Conservation (phyloP, 2,797 vertebrate genomes). For the Atherinosoma microstoma region DNA sequence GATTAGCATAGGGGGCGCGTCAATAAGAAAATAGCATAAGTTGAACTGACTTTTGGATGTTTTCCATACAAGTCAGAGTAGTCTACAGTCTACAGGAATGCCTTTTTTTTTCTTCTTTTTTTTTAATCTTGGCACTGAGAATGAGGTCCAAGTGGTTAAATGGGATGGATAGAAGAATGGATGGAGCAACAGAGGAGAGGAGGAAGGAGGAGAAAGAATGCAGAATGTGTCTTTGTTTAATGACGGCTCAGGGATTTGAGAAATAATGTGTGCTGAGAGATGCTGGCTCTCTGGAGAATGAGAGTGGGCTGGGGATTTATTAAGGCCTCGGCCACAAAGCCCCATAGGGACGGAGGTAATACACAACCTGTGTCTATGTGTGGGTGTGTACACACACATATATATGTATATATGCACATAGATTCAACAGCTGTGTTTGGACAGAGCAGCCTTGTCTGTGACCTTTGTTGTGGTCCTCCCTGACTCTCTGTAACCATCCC, state of each 20-base stretch:
- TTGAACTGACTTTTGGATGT: background rate
- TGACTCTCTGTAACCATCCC: conserved; percentile 14
- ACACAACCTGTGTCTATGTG: conserved; percentile 43
- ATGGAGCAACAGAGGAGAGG: conserved; percentile 34
- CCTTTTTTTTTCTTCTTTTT: conserved; percentile 5
- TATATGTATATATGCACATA: conserved; percentile 22
- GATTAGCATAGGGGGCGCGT: no score
- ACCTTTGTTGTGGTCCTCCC: conserved; percentile 58
- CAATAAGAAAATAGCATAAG: no score
- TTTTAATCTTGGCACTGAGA: conserved; percentile 26
- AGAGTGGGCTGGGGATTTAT: conserved; percentile 66
- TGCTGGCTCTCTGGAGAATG: conserved; percentile 59
- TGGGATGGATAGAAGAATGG: conserved; percentile 12
- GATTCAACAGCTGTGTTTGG: conserved; percentile 81
- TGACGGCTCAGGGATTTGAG: conserved; percentile 68
- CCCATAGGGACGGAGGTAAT: conserved; percentile 51
- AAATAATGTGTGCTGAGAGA: conserved; percentile 80
- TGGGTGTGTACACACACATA: conserved; percentile 21
- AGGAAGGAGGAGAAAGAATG: conserved; percentile 55
- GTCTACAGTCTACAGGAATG: conserved; percentile 33
- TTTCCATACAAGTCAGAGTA: conserved; percentile 5
- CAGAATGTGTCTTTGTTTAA: conserved; percentile 66
- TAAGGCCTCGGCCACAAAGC: conserved; percentile 54
- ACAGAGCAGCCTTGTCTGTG: conserved; percentile 75
- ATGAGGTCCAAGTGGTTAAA: conserved; percentile 1